Base-by-base conservation (phyloP, 2,797 vertebrate species). In the Chelon labrosus region DNA sequence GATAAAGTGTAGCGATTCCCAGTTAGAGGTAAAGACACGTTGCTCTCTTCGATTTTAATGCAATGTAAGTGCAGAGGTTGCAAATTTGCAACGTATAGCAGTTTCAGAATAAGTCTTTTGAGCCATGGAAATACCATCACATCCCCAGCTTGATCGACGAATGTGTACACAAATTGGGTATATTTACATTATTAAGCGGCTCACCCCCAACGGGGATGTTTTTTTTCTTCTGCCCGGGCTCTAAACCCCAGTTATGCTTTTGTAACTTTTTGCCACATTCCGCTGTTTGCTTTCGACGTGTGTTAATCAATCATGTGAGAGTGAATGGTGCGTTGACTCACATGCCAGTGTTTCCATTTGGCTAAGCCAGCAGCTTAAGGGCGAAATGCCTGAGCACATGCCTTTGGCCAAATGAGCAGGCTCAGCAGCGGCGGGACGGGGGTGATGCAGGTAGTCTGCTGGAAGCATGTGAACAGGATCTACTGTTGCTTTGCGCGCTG, bases 261-360 rank as follows among this genome's bases (percentile, higher is more conserved):
- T 93, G 92, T 93, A 94, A 86, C 84, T 91, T 93, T 91, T 88
- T 87, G 87, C 89, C 90, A 90, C 91, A 94, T 94, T 93, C 91
- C 88, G 35, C 84, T 89, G 92, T 93, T 92, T 92, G 90, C 91
- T 89, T 92, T 92, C 58, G 91, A 92, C 92, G 91, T 92, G 92
- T 80, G 90, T 89, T 91, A 92, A 94, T 93, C 90, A 93, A 91
- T 94, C 92, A 93, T 90, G 91, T 91, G 92, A 92, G 86, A 86
- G 84, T 66, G 91, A 92, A 92, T 88, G 78, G 83, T 88, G 89
- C 82, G 91, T 91, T 91, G 89, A 91, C 91, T 94, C 93, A 86
- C 85, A 89, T 91, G 90, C 92, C 92, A 93, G 87, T 93, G 92
- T 94, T 94, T 93, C 92, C 89, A 92, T 94, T 94, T 90, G 91